A percentile compares a stretch with the other conserved stretches of the same genome.
Evolutionary conservation across 2,888 invertebrate species (phyloP).

Genomic region (Ectropis crepuscularia): DNA sequence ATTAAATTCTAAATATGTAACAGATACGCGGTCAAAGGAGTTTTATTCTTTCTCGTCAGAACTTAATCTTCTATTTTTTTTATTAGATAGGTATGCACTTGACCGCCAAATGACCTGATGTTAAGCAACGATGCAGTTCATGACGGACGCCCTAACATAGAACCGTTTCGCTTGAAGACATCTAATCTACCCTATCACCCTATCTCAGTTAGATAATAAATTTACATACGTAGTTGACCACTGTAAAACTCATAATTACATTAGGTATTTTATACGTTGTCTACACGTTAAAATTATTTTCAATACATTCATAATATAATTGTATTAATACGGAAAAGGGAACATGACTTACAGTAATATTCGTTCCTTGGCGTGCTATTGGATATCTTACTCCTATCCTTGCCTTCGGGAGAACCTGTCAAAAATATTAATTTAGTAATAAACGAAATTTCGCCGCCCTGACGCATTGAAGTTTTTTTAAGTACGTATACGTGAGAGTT

Average conservation of each 20-base stretch:
- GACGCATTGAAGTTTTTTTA: too few species aligned
- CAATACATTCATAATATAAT: background rate
- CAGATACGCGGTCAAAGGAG: background rate
- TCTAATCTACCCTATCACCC: too few species aligned
- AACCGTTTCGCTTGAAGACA: too few species aligned
- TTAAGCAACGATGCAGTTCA: too few species aligned
- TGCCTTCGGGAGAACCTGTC: conserved; percentile 68
- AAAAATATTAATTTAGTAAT: conserved; percentile 34
- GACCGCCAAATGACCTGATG: too few species aligned
- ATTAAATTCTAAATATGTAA: background rate
- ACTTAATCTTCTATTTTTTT: too few species aligned
- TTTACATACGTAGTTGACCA: background rate
- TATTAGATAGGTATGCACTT: too few species aligned
- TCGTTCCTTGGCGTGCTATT: conserved; percentile 76
- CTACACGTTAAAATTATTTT: too few species aligned
- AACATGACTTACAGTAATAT: conserved; percentile 80
- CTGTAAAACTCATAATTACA: background rate
- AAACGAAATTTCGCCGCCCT: background rate
- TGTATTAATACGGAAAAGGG: background rate
- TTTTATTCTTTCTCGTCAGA: too few species aligned
- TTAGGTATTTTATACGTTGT: background rate
- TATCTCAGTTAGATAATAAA: too few species aligned
- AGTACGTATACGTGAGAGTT: too few species aligned
- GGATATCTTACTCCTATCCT: conserved; percentile 70
- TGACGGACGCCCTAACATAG: too few species aligned